Conservation (phyloP, 2,113 vertebrate species). For the Tor tambroides region DNA sequence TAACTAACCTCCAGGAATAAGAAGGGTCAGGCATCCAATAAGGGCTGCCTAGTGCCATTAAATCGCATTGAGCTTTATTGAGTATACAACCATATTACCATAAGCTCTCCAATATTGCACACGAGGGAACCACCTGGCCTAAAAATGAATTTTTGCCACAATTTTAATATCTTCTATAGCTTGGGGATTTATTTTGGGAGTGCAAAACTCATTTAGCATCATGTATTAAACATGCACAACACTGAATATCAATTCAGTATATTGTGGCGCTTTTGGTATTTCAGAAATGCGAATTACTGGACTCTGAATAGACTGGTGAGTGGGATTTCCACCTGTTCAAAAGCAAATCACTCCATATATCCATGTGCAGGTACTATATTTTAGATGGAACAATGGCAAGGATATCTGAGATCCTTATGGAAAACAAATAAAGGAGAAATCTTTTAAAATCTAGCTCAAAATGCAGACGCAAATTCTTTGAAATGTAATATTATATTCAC, state of each 20-base stretch:
- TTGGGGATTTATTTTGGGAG: conserved; percentile 47
- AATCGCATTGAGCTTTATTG: conserved; percentile 67
- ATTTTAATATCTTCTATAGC: conserved; percentile 51
- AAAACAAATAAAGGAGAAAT: too few relatives aligned
- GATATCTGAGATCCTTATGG: neutral
- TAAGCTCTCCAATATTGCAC: conserved; percentile 49
- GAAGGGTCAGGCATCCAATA: conserved; percentile 60
- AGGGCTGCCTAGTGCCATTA: conserved; percentile 67
- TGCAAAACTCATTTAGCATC: conserved; percentile 53
- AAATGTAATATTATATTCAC: too few relatives aligned
- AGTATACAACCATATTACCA: conserved; percentile 53
- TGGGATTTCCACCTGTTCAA: neutral
- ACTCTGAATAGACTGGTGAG: neutral
- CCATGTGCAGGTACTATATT: neutral
- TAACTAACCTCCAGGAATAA: conserved; percentile 69
- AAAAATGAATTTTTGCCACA: conserved; percentile 45
- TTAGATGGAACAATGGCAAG: neutral
- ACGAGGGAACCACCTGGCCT: conserved; percentile 25
- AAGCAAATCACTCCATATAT: neutral
- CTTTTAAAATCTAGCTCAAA: too few relatives aligned
- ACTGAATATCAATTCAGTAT: conserved; percentile 23
- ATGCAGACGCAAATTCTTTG: too few relatives aligned
- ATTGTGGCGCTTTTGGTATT: conserved; percentile 33
- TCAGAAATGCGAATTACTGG: conserved; percentile 46
- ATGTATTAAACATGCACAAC: conserved; percentile 53